Evolutionary conservation across 1,140 invertebrate species (phyloP).

Genomic region (Scaptodrosophila lebanonensis): DNA sequence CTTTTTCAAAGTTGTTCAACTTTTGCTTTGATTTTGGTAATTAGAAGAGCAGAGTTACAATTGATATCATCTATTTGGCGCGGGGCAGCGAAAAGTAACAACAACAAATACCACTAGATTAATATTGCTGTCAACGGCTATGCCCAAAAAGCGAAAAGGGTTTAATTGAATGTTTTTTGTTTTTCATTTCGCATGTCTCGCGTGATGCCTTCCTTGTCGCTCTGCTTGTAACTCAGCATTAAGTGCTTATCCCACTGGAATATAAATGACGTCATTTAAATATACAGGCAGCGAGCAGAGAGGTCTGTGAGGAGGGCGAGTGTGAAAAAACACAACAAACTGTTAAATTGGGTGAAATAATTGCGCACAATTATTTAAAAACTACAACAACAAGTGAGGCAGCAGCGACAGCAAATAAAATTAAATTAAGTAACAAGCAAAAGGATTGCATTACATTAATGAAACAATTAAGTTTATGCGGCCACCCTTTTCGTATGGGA

Average conservation of each 20-base stretch:
- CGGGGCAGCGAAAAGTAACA: constrained; percentile 34
- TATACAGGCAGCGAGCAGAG: constrained; percentile 49
- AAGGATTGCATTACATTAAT: constrained; percentile 71
- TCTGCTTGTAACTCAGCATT: constrained; percentile 64
- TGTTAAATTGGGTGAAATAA: constrained; percentile 74
- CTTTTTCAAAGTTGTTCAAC: too few relatives aligned
- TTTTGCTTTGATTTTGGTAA: too few relatives aligned
- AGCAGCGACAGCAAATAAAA: constrained; percentile 62
- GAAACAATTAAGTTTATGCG: constrained; percentile 66
- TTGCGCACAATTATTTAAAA: constrained; percentile 71
- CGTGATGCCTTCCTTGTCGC: constrained; percentile 1
- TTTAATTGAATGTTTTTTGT: constrained; percentile 75
- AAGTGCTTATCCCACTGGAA: constrained; percentile 68
- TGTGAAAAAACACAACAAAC: constrained; percentile 34
- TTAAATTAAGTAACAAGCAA: constrained; percentile 66
- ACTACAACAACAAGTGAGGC: constrained; percentile 33
- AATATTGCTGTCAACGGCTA: constrained; percentile 65
- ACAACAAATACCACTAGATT: constrained; percentile 56
- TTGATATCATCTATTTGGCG: too few relatives aligned
- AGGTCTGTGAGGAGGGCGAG: too few relatives aligned
- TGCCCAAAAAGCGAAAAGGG: constrained; percentile 45
- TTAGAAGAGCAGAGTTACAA: constrained; percentile 4
- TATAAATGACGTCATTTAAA: constrained; percentile 72
- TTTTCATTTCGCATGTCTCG: constrained; percentile 20
- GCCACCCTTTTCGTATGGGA: background rate